These are phyloP conservation scores for Potamarius usumacintae DNA, from an alignment of 2,113 vertebrate species.

Conservation along the genomic window DNA sequence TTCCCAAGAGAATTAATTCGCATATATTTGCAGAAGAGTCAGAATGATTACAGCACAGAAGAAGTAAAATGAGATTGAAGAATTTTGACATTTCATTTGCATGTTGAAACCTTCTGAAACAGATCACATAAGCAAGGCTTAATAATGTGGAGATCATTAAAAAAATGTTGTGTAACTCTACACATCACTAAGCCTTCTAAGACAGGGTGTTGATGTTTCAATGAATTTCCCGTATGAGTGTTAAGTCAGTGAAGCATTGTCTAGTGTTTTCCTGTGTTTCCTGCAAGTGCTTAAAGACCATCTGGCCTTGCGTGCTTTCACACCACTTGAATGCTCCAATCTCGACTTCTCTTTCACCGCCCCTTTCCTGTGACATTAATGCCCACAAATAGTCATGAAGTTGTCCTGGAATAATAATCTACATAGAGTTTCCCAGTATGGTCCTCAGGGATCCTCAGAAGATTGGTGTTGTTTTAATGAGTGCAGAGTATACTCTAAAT, in stretches of 20 bases:
- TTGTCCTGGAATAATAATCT: not conserved
- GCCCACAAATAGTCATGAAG: not conserved
- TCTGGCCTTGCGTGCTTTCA: not conserved
- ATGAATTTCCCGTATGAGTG: slow-evolving; percentile 7
- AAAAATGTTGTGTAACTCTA: not conserved
- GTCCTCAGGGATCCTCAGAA: not conserved
- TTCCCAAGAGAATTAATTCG: too few relatives aligned
- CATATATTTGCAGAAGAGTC: not conserved
- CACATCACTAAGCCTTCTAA: not conserved
- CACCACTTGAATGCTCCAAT: not conserved
- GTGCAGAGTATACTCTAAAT: not conserved
- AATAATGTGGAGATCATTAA: not conserved
- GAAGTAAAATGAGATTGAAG: not conserved
- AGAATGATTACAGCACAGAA: not conserved
- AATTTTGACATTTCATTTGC: not conserved
- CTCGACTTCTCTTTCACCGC: not conserved
- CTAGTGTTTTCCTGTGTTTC: slow-evolving; percentile 22
- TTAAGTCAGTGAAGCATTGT: not conserved
- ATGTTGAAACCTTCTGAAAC: not conserved
- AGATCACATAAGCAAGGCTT: not conserved
- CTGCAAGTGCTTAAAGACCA: slow-evolving; percentile 2
- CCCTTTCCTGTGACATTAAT: not conserved
- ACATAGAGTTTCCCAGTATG: not conserved
- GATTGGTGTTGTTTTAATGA: not conserved
- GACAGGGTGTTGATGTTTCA: not conserved